Percentiles rank a stretch among this genome's conserved stretches.
Conservation (phyloP, 2,888 invertebrate genomes). For the Latheticus oryzae region DNA sequence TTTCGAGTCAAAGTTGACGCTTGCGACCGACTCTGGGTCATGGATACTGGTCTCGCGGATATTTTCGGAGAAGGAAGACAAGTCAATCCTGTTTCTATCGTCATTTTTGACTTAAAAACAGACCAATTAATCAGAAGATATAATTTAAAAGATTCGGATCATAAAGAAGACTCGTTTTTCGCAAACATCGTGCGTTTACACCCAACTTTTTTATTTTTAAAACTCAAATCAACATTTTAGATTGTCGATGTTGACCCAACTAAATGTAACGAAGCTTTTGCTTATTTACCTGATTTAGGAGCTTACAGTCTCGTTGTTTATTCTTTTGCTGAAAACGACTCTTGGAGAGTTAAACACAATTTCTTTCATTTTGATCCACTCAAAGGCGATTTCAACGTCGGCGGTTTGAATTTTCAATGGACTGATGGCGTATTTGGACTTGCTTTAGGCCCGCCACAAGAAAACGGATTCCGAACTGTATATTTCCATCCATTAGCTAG, state of each 20-base stretch:
- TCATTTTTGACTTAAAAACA: conserved; percentile 81
- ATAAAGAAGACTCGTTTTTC: conserved; percentile 82
- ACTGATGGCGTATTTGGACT: conserved; percentile 85
- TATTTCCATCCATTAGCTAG: conserved; percentile 88
- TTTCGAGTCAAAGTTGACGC: conserved; percentile 80
- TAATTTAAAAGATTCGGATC: conserved; percentile 74
- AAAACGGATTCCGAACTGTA: conserved; percentile 70
- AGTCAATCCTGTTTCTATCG: conserved; percentile 73
- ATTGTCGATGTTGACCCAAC: conserved; percentile 76
- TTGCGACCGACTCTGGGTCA: conserved; percentile 85
- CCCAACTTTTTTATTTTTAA: conserved; percentile 47
- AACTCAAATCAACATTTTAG: conserved; percentile 63
- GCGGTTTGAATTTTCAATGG: conserved; percentile 87
- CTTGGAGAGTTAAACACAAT: conserved; percentile 84
- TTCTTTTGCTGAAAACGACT: conserved; percentile 77
- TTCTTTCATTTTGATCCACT: conserved; percentile 88
- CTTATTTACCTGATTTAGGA: conserved; percentile 82
- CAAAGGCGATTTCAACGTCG: conserved; percentile 80
- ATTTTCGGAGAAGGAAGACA: conserved; percentile 76
- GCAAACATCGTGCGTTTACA: conserved; percentile 84
- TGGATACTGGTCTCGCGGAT: conserved; percentile 83
- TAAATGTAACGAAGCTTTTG: conserved; percentile 80
- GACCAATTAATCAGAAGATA: conserved; percentile 78
- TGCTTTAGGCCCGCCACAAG: conserved; percentile 68
- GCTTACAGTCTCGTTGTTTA: conserved; percentile 83